phyloP scores from a whole-genome alignment of 2,797 vertebrate species.

The Darevskia nairensis region DNA sequence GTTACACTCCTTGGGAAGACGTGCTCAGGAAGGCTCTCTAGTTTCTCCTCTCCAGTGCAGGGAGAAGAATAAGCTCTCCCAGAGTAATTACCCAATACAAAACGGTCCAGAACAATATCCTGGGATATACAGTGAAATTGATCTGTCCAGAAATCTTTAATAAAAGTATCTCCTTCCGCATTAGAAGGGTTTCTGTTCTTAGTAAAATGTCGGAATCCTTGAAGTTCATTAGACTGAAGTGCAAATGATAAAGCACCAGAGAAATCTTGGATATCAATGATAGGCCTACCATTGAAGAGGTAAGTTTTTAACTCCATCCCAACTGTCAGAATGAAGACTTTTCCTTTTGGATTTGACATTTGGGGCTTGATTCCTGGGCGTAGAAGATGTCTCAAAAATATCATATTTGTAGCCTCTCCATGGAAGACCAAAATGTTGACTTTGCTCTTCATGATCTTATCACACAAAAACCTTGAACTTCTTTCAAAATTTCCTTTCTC shows the following conservation, averaged over 20 bases:
- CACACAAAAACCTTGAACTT: not conserved
- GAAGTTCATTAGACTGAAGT: not conserved
- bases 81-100: too few relatives aligned
- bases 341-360: not conserved
- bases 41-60: not conserved
- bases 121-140: not conserved
- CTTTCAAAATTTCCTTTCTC: not conserved
- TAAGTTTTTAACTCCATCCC: not conserved
- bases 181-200: not conserved
- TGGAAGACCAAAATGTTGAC: not conserved
- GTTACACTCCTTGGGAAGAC: not conserved
- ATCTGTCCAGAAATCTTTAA: not conserved
- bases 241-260: not conserved
- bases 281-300: too few relatives aligned
- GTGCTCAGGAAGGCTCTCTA: not conserved
- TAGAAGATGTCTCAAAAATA: too few relatives aligned
- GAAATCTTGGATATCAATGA: not conserved
- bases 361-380: too few relatives aligned
- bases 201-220: not conserved
- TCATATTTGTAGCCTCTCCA: too few relatives aligned
- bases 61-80: too few relatives aligned
- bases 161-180: not conserved
- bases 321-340: not conserved
- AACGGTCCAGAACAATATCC: too few relatives aligned
- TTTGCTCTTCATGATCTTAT: not conserved